Percentiles rank a stretch among this genome's conserved stretches.
Evolutionary conservation across 2,888 invertebrate species (phyloP).

Genomic region (Prosopocoilus inquinatus): DNA sequence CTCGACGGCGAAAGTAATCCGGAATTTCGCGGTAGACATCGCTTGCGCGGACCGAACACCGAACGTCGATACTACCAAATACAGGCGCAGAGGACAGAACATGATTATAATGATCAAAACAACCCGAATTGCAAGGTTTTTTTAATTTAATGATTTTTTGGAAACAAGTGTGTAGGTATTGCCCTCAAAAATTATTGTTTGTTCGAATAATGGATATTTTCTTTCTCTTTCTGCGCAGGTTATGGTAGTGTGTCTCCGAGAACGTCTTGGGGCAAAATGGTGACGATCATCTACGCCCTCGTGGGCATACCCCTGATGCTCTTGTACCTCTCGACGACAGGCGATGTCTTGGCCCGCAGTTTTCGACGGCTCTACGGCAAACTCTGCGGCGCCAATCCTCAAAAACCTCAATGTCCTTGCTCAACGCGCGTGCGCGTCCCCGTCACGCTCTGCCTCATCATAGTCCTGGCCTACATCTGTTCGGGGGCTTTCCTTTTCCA

Average conservation of each 20-base stretch:
- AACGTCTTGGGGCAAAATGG: conserved; percentile 76
- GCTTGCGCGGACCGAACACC: too few species aligned
- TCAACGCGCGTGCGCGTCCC: conserved; percentile 75
- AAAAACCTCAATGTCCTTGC: conserved; percentile 48
- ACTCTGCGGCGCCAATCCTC: conserved; percentile 46
- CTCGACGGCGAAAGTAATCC: too few species aligned
- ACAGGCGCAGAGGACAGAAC: too few species aligned
- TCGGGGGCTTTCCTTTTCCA: conserved; percentile 89
- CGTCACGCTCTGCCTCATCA: conserved; percentile 78
- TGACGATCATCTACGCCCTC: conserved; percentile 81
- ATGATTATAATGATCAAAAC: too few species aligned
- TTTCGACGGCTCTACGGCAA: conserved; percentile 71
- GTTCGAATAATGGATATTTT: too few species aligned
- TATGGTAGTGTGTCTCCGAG: conserved; percentile 82
- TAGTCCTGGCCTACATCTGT: conserved; percentile 83
- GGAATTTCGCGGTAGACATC: too few species aligned
- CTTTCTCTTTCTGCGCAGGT: conserved; percentile 56
- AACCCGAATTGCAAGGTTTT: too few species aligned
- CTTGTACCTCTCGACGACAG: conserved; percentile 83
- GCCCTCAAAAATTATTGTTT: too few species aligned
- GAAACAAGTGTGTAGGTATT: too few species aligned
- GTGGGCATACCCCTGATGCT: conserved; percentile 86
- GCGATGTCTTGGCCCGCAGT: conserved; percentile 78
- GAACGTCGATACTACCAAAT: too few species aligned
- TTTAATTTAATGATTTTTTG: too few species aligned